Percentiles rank a stretch among this genome's conserved stretches.
Evolutionary conservation across 2,113 vertebrate genomes (phyloP).

Genomic region (Tragulus kanchil): DNA sequence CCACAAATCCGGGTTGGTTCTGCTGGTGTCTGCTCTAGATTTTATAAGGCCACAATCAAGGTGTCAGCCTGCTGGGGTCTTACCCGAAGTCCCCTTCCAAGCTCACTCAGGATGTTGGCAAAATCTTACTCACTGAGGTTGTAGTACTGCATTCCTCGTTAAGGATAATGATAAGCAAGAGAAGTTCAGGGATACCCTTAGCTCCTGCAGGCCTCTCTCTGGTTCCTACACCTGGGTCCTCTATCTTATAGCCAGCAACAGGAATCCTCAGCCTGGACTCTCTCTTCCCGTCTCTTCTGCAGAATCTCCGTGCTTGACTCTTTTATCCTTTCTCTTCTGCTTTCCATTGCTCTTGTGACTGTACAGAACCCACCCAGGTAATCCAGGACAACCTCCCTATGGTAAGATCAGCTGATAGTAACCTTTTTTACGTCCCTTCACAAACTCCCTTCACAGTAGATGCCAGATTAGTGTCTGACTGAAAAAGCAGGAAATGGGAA

Average conservation of each 20-base stretch:
- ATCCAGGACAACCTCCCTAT: neutral
- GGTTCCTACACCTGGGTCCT: neutral
- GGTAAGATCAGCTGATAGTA: neutral
- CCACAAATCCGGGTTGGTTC: neutral
- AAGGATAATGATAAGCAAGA: too few species aligned
- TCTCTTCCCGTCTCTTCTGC: neutral
- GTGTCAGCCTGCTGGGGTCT: neutral
- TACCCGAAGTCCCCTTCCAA: neutral
- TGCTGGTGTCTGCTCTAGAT: neutral
- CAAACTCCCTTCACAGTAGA: neutral
- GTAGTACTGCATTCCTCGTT: neutral
- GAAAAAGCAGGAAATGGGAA: neutral
- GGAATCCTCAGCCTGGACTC: neutral
- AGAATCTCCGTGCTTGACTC: neutral
- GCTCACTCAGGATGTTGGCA: neutral
- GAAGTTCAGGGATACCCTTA: neutral
- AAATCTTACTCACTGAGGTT: neutral
- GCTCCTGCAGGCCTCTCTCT: neutral
- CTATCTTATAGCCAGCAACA: neutral
- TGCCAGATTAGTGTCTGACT: neutral
- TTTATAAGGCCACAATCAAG: neutral
- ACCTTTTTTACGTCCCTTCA: neutral
- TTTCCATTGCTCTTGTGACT: neutral
- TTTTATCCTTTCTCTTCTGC: neutral
- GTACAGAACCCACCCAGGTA: neutral